phyloP scores from a whole-genome alignment of 2,888 invertebrate species.

The Germaria angustata region DNA sequence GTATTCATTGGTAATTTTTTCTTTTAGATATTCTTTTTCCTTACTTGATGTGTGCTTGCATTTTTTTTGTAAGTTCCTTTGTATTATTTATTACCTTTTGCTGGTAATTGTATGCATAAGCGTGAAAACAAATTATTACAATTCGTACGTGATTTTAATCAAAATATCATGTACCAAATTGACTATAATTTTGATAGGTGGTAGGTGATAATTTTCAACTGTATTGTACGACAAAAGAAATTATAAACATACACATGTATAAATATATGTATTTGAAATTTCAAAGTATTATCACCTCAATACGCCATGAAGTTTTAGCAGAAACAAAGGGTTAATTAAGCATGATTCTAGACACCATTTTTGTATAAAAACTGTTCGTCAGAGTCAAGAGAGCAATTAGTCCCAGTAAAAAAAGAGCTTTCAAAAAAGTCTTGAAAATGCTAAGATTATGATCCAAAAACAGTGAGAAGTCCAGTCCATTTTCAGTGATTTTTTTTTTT shows the following conservation, averaged over 20 bases:
- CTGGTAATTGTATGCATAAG: slow-evolving; percentile 69
- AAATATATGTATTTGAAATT: not conserved
- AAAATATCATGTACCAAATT: slow-evolving; percentile 66
- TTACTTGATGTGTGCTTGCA: slow-evolving; percentile 6
- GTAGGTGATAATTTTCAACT: slow-evolving; percentile 65
- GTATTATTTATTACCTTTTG: slow-evolving; percentile 57
- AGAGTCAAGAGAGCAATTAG: too few species aligned
- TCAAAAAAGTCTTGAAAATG: too few species aligned
- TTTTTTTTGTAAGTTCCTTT: slow-evolving; percentile 15
- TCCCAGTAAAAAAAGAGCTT: too few species aligned
- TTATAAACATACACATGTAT: not conserved
- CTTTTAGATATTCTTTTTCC: slow-evolving; percentile 12
- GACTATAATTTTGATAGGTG: slow-evolving; percentile 60
- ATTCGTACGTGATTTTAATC: slow-evolving; percentile 78
- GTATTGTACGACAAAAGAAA: slow-evolving; percentile 35
- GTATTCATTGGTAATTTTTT: slow-evolving; percentile 29
- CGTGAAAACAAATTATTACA: slow-evolving; percentile 78
- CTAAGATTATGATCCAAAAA: too few species aligned
- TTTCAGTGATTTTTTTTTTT: too few species aligned
- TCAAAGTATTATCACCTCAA: slow-evolving; percentile 32
- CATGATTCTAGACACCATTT: not conserved
- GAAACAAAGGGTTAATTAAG: not conserved
- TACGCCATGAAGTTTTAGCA: not conserved
- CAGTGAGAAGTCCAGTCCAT: too few species aligned
- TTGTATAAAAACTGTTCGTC: not conserved